Percentiles rank a stretch among this genome's conserved stretches.
Conservation (phyloP, 2,797 vertebrate genomes). For the Synanceia verrucosa region DNA sequence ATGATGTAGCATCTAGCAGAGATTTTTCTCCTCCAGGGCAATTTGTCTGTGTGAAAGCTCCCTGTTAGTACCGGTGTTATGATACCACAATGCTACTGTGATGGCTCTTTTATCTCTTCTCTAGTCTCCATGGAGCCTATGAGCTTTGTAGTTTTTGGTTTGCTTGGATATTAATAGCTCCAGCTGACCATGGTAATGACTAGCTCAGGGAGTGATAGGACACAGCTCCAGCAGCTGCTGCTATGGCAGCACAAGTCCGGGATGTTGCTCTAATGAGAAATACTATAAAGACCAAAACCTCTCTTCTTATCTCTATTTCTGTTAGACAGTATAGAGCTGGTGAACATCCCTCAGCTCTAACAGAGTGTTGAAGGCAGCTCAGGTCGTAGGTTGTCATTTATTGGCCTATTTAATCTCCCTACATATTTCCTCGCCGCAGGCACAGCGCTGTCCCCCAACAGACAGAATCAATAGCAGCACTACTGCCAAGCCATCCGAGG, state of each 20-base stretch:
- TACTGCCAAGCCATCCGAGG: constrained; percentile 50
- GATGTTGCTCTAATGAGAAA: constrained; percentile 63
- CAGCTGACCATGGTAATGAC: constrained; percentile 54
- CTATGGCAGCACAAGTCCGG: constrained; percentile 14
- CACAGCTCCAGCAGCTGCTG: constrained; percentile 39
- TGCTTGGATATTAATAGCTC: constrained; percentile 58
- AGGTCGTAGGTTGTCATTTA: constrained; percentile 69
- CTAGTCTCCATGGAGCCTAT: constrained; percentile 40
- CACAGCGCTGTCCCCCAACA: constrained; percentile 43
- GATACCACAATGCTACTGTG: constrained; percentile 52
- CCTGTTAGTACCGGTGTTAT: constrained; percentile 47
- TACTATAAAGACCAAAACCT: constrained; percentile 47
- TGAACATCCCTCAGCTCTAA: constrained; percentile 53
- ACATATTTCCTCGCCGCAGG: constrained; percentile 69
- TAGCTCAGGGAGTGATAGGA: constrained; percentile 46
- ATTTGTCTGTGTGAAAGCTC: constrained; percentile 64
- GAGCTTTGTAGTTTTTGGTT: constrained; percentile 37
- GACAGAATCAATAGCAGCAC: constrained; percentile 65
- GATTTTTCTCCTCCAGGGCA: constrained; percentile 34
- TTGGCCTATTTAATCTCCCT: constrained; percentile 67
- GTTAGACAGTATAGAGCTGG: constrained; percentile 20
- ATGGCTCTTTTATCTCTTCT: constrained; percentile 60
- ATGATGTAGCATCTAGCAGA: constrained; percentile 30
- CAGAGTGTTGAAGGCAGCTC: constrained; percentile 30
- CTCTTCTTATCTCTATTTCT: constrained; percentile 53